Conservation (phyloP, 2,113 vertebrate species). For the Prionailurus viverrinus region DNA sequence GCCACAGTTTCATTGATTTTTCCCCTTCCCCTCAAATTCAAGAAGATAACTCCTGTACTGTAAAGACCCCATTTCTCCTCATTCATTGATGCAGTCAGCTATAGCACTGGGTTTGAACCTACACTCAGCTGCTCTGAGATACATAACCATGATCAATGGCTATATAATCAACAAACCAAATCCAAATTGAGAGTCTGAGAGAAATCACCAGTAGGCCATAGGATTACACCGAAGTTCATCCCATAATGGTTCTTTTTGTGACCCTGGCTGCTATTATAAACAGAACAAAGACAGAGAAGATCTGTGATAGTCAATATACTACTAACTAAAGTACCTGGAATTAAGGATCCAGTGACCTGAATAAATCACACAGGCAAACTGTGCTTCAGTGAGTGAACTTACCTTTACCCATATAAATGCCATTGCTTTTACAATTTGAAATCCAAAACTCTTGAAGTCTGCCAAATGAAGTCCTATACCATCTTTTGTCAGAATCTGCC, state of each 20-base stretch:
- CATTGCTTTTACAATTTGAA: constrained; percentile 32
- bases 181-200: not conserved
- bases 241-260: not conserved
- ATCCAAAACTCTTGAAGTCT: not conserved
- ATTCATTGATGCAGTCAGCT: not conserved
- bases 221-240: constrained; percentile 36
- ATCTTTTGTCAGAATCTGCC: not conserved
- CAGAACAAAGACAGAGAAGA: constrained; percentile 39
- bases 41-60: not conserved
- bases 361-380: constrained; percentile 41
- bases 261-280: constrained; percentile 12
- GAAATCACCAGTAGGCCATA: not conserved
- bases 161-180: constrained; percentile 55
- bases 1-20: not conserved
- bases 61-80: constrained; percentile 15
- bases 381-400: not conserved
- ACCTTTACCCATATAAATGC: not conserved
- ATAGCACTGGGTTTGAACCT: not conserved
- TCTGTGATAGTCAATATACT: constrained; percentile 39
- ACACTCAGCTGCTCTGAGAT: constrained; percentile 2
- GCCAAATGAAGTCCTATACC: not conserved
- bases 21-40: not conserved
- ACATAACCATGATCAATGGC: not conserved
- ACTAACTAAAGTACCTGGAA: not conserved
- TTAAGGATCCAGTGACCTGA: constrained; percentile 6